These are phyloP conservation scores for Polypterus senegalus DNA, from an alignment of 2,113 vertebrate genomes.

Conservation along the genomic window DNA sequence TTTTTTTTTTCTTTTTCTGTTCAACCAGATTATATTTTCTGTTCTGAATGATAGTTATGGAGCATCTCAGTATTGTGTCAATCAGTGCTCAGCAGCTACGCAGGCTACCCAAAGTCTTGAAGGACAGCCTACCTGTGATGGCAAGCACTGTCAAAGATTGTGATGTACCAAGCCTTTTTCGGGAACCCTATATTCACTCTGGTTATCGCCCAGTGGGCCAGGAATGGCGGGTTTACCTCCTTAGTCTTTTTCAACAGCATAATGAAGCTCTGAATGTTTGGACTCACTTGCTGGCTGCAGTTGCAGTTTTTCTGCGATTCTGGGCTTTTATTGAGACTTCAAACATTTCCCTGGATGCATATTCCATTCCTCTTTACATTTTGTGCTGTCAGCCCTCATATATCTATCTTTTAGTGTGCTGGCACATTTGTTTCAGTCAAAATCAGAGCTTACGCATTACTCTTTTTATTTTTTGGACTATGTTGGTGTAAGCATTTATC, in stretches of 20 bases:
- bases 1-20: too few relatives aligned
- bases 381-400: slow-evolving; percentile 58
- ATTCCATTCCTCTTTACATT: slow-evolving; percentile 60
- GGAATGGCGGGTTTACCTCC: slow-evolving; percentile 73
- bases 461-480: slow-evolving; percentile 88
- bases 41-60: slow-evolving; percentile 46
- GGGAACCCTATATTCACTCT: slow-evolving; percentile 71
- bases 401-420: slow-evolving; percentile 71
- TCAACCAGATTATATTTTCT: too few relatives aligned
- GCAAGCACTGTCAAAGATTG: slow-evolving; percentile 56
- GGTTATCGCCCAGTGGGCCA: slow-evolving; percentile 73
- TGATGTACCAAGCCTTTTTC: slow-evolving; percentile 71
- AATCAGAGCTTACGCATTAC: slow-evolving; percentile 73
- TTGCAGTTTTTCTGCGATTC: slow-evolving; percentile 65
- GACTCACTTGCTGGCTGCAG: slow-evolving; percentile 69
- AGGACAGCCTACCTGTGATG: slow-evolving; percentile 55
- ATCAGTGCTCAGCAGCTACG: slow-evolving; percentile 62
- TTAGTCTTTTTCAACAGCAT: slow-evolving; percentile 85
- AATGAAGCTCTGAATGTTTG: slow-evolving; percentile 85
- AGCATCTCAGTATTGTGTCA: slow-evolving; percentile 58
- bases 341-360: slow-evolving; percentile 31
- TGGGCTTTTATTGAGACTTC: slow-evolving; percentile 50
- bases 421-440: slow-evolving; percentile 86
- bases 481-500: slow-evolving; percentile 72
- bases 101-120: slow-evolving; percentile 51